These are phyloP conservation scores for Poeciliopsis paucimaculata DNA, from an alignment of 2,797 vertebrate genomes.

Conservation along the genomic window DNA sequence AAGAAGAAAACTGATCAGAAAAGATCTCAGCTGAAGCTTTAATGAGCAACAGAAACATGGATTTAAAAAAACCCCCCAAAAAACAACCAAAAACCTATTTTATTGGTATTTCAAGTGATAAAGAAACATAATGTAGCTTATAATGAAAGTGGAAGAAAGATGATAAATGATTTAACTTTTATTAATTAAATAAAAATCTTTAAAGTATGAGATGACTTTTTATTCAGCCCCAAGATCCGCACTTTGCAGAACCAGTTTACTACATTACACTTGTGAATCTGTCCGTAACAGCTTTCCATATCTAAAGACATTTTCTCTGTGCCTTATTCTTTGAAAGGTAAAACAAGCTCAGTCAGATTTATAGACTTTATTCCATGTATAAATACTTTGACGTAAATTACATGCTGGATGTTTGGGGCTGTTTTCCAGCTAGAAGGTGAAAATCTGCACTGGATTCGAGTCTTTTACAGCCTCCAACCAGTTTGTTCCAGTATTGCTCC, in stretches of 20 bases:
- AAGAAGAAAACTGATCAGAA: neutral
- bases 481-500: neutral
- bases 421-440: neutral
- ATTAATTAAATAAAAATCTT: neutral
- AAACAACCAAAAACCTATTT: neutral
- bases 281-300: neutral
- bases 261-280: neutral
- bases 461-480: neutral
- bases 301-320: neutral
- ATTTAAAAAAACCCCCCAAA: too few relatives aligned
- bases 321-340: neutral
- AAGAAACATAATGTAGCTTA: neutral
- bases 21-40: conserved; percentile 1
- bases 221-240: neutral
- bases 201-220: neutral
- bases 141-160: neutral
- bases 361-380: neutral
- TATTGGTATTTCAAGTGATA: neutral
- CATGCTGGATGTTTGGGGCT: neutral
- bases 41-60: neutral
- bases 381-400: neutral
- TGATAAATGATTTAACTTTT: neutral
- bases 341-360: neutral
- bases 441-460: neutral
- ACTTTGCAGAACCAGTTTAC: neutral